Percentiles rank a stretch among this genome's conserved stretches.
phyloP scores from a whole-genome alignment of 2,797 vertebrate species.

The Hapalemur alaotrensis region DNA sequence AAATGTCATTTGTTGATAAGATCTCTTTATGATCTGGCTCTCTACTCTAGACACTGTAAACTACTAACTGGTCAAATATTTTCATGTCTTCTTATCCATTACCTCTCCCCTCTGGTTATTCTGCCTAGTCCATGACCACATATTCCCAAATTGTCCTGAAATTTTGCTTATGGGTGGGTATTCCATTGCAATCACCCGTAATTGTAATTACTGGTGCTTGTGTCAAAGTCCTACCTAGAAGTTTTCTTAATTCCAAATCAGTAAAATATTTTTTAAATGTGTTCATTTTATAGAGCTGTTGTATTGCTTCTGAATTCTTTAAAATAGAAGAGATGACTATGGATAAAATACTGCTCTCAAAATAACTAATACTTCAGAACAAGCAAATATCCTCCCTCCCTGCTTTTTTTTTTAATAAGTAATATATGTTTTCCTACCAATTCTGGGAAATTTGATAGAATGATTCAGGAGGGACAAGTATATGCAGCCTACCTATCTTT shows the following conservation, averaged over 20 bases:
- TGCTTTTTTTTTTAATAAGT: background rate
- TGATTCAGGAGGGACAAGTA: background rate
- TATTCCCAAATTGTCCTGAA: background rate
- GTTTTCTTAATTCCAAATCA: background rate
- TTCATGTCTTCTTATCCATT: background rate
- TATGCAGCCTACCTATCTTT: background rate
- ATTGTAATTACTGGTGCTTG: background rate
- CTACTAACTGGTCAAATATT: background rate
- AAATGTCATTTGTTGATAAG: background rate
- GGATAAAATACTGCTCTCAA: background rate
- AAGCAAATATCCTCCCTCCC: background rate
- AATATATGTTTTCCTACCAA: background rate
- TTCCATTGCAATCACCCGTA: background rate
- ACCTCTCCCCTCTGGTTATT: background rate
- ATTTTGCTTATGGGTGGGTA: background rate
- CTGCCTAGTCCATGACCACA: background rate
- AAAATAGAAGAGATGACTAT: background rate
- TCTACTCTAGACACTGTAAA: background rate
- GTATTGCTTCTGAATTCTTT: background rate
- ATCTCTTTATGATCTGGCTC: background rate
- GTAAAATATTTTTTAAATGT: background rate
- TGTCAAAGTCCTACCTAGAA: background rate
- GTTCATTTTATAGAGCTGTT: background rate
- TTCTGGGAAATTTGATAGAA: background rate
- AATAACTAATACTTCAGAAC: background rate